Base-by-base conservation (phyloP, 2,888 invertebrate genomes). In the Metallyticus violacea region DNA sequence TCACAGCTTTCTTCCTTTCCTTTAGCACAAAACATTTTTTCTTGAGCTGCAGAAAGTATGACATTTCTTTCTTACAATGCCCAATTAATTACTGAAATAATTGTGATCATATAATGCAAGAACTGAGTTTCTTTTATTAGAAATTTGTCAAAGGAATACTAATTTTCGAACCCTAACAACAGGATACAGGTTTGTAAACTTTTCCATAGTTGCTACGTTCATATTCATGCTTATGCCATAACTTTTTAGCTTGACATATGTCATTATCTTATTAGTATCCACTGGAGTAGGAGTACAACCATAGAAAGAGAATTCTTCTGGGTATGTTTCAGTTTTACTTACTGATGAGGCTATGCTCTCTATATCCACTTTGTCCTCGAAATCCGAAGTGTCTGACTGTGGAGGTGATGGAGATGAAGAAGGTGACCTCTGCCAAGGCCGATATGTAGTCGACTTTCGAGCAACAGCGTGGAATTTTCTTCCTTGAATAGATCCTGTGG, bases 161-260 rank as follows among this genome's bases (percentile, higher is more conserved):
- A 62, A 15, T 27, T 62, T 27, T 81, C 91, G 89, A 76, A 94
- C 89, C 26, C 91, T 81, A 15, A 95, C 92, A 87, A 89, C 89
- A 0, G 94, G 93, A 87, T 93, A 91, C 80, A 94, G 92, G 85
- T 94, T 92, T 15, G 94, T 91, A 6, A 94, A 90, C 86, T 93
- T 92, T 76, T 92, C 92, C 77, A 95, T 90, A 86, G 93, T 93
- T 15, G 92, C 91, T 81, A 94, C 92, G 9, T 93, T 92, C 87
- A 93, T 91, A 86, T 91, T 91, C 90, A 94, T 92, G 87, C 91
- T 90, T 22, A 92, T 92, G n/a, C 93, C 93, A 62, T 92, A 93
- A 22, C 77, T 83, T 22, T 29, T 26, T 25, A 83, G 91, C 0
- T 93, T 92, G 91, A 94, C 93, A 0, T 92, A 91, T 0, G 94